phyloP scores from a whole-genome alignment of 2,113 vertebrate species.

The Suncus etruscus region DNA sequence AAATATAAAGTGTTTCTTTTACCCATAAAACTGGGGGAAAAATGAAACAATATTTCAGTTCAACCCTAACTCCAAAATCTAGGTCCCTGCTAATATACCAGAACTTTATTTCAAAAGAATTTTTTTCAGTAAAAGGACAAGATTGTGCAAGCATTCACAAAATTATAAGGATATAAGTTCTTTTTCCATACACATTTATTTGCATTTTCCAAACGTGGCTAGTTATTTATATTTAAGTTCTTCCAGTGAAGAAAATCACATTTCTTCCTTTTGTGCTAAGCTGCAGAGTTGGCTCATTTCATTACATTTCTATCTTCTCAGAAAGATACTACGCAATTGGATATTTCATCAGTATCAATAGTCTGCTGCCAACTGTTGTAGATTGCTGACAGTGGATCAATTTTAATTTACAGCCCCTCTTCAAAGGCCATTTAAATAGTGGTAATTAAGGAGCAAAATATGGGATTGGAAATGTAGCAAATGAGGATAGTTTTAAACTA shows the following conservation, averaged over 20 bases:
- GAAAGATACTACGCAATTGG: conserved; percentile 64
- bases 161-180: neutral
- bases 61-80: neutral
- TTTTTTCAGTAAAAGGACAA: conserved; percentile 29
- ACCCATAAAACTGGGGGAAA: neutral
- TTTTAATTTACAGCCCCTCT: conserved; percentile 80
- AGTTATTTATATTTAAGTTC: conserved; percentile 75
- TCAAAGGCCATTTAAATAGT: conserved; percentile 76
- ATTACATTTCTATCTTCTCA: conserved; percentile 73
- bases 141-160: neutral
- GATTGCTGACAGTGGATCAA: conserved; percentile 79
- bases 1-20: neutral
- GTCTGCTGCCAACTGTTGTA: conserved; percentile 52
- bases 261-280: conserved; percentile 59
- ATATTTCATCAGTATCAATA: conserved; percentile 74
- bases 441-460: conserved; percentile 82
- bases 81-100: conserved; percentile 8
- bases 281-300: conserved; percentile 71
- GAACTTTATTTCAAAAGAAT: conserved; percentile 38
- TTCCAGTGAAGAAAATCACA: conserved; percentile 54
- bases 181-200: conserved; percentile 57
- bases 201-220: conserved; percentile 72
- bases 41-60: conserved; percentile 48
- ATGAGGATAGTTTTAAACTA: conserved; percentile 66
- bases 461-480: conserved; percentile 70